A percentile compares a stretch with the other conserved stretches of the same genome.
These are phyloP conservation scores for Smithornis capensis DNA, from an alignment of 2,113 vertebrate genomes.

Conservation along the genomic window DNA sequence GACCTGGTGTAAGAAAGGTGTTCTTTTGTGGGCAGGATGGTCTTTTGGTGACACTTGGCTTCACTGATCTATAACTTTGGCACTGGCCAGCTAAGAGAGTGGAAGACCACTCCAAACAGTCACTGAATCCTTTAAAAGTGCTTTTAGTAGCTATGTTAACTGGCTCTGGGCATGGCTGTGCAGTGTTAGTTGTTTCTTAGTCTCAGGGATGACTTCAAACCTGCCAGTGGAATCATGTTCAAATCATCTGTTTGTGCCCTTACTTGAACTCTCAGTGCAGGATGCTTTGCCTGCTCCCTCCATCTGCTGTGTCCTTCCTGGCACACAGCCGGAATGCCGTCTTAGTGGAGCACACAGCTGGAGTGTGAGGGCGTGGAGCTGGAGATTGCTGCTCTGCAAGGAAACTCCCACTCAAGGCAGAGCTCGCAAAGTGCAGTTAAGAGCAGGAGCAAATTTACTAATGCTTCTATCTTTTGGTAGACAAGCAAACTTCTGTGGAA, in stretches of 20 bases:
- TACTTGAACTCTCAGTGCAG: neutral
- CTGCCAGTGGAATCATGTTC: neutral
- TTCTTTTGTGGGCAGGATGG: neutral
- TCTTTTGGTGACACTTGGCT: neutral
- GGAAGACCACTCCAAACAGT: neutral
- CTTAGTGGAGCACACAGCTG: neutral
- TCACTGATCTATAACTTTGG: neutral
- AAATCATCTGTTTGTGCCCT: neutral
- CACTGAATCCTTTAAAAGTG: neutral
- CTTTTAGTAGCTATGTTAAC: neutral
- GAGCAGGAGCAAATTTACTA: neutral
- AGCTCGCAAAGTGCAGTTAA: neutral
- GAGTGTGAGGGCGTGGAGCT: neutral
- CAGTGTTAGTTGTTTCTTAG: neutral
- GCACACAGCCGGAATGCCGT: neutral
- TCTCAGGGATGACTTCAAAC: neutral
- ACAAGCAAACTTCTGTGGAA: neutral
- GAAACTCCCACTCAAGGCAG: neutral
- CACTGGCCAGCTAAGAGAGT: neutral
- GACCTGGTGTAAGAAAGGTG: neutral
- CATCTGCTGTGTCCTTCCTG: neutral
- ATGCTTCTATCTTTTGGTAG: neutral
- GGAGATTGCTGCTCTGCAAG: neutral
- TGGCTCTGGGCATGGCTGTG: neutral
- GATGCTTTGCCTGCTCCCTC: neutral